phyloP scores from a whole-genome alignment of 2,797 vertebrate species.

The Lagocephalus sceleratus region DNA sequence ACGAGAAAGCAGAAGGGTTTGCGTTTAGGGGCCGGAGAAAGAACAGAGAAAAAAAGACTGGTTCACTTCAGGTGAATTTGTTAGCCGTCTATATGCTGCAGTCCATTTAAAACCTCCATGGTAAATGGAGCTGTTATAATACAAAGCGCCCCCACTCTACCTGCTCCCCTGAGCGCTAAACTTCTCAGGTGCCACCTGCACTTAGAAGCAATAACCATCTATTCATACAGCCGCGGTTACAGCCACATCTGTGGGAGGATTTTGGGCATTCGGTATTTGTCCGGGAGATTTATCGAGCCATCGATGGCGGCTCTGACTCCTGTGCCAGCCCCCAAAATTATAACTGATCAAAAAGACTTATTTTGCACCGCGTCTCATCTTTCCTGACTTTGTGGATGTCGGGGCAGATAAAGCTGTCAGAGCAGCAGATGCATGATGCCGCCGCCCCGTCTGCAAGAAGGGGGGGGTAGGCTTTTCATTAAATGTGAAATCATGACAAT shows the following conservation, averaged over 20 bases:
- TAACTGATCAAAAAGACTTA: not conserved
- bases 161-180: too few species aligned
- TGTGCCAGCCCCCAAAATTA: not conserved
- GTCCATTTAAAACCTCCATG: constrained; percentile 7
- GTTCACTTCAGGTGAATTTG: constrained; percentile 9
- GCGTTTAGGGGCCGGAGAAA: constrained; percentile 7
- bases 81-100: constrained; percentile 7
- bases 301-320: not conserved
- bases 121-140: not conserved
- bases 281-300: not conserved
- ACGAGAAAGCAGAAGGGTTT: constrained; percentile 9
- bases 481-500: constrained; percentile 16
- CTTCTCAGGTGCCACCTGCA: not conserved
- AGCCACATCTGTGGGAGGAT: not conserved
- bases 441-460: not conserved
- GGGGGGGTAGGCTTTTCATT: not conserved
- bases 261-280: not conserved
- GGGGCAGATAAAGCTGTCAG: constrained; percentile 18
- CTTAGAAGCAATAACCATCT: not conserved
- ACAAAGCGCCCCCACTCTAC: too few species aligned
- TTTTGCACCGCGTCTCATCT: not conserved
- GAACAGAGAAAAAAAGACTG: constrained; percentile 14
- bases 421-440: constrained; percentile 8
- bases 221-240: not conserved
- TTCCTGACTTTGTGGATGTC: constrained; percentile 7